A percentile compares a stretch with the other conserved stretches of the same genome.
Evolutionary conservation across 2,113 vertebrate genomes (phyloP).

Genomic region (Galemys pyrenaicus): DNA sequence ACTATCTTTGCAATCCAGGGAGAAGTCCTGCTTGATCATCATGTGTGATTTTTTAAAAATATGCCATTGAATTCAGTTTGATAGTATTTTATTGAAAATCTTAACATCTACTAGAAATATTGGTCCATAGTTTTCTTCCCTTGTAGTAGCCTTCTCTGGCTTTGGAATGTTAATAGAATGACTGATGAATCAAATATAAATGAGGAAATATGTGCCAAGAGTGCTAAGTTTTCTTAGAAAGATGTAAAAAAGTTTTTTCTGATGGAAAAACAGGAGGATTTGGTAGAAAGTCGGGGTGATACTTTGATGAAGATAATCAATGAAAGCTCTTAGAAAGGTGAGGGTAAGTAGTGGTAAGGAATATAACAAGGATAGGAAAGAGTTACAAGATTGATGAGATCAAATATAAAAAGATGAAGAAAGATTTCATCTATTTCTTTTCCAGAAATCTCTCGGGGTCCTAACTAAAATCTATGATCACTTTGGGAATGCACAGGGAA

Average conservation of each 20-base stretch:
- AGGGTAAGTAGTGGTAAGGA: background rate
- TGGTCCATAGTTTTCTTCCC: background rate
- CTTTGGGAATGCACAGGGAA: background rate
- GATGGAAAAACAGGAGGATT: background rate
- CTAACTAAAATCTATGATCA: background rate
- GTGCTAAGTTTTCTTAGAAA: background rate
- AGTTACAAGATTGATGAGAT: background rate
- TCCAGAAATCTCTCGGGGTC: background rate
- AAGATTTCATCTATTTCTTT: background rate
- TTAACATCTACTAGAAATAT: background rate
- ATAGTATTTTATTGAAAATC: background rate
- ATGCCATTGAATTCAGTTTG: background rate
- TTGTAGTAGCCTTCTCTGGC: background rate
- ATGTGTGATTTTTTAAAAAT: background rate
- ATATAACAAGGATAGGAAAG: background rate
- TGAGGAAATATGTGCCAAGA: background rate
- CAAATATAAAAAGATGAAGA: background rate
- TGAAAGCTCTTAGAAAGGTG: background rate
- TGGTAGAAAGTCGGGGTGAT: background rate
- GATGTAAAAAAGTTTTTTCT: no score
- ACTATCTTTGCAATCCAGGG: background rate
- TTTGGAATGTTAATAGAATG: background rate
- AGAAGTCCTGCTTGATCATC: background rate
- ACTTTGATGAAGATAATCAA: background rate
- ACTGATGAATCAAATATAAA: slow-evolving; percentile 6